Evolutionary conservation across 2,113 vertebrate species (phyloP), one percentile per base, ranked within the genome.

Genomic region (Pterocles orientalis): DNA sequence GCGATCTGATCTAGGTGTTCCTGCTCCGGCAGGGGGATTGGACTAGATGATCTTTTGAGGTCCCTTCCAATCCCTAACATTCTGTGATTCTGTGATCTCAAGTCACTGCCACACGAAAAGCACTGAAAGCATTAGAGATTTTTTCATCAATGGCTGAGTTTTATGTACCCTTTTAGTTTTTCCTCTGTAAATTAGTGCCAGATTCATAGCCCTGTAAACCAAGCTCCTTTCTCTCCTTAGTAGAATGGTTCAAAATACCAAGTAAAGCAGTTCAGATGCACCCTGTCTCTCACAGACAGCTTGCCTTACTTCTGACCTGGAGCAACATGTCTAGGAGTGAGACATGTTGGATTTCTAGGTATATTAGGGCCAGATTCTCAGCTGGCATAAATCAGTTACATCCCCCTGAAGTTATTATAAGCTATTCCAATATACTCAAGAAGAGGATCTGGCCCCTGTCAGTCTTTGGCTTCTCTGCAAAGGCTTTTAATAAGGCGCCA

Each of bases 401-500:
- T 82, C 77, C 71, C 58, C 77, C 66, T 48, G 28, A 75, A 82
- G 66, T 89, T 53, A 69, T 65, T 82, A 66, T 36, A 86, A 93
- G 61, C 54, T 34, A 34, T 50, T 89, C 11, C 48, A 86, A 17
- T 85, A 86, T 72, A 71, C 70, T 82, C n/a, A 86, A 82, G 65
- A 84, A 79, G 54, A 92, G 39, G 80, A 88, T 95, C 86, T 87
- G 58, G 66, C 62, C 73, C 76, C 76, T 82, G 33, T 62, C 81
- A 91, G 28, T 47, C 75, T 93, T 72, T 94, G 94, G 91, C 84
- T 85, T 82, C 50, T 39, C 83, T 82, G 77, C 73, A 95, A 89
- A 96, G 73, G 73, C 86, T 94, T 96, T 94, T 92, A 94, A 72
- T 54, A 76, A 91, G 86, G 61, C 23, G 41, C 81, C 92, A 94